Conservation (phyloP, 1,140 invertebrate genomes). For the Coptotermes formosanus region DNA sequence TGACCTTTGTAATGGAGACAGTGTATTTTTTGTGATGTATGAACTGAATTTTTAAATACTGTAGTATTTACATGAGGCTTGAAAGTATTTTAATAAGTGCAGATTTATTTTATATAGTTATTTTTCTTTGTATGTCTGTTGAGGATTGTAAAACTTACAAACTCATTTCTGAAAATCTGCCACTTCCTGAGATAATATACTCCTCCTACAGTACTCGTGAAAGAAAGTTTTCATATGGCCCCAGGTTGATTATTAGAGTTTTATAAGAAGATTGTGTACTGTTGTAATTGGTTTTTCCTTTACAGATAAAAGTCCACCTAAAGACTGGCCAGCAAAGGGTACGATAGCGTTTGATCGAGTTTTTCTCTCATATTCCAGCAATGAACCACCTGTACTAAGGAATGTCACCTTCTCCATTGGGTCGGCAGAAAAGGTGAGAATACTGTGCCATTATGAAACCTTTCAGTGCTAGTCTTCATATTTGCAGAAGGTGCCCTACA, state of each 20-base stretch:
- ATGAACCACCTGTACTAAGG: conserved; percentile 53
- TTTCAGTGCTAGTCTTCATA: too few species aligned
- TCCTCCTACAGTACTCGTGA: neutral
- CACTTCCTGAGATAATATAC: neutral
- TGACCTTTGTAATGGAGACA: too few species aligned
- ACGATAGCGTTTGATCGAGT: conserved; percentile 65
- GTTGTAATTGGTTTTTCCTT: conserved; percentile 65
- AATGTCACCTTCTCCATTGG: conserved; percentile 56
- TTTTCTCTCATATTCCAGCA: conserved; percentile 54
- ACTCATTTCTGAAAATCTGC: neutral
- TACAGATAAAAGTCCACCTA: conserved; percentile 52
- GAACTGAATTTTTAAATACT: too few species aligned
- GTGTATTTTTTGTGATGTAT: too few species aligned
- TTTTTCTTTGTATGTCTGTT: neutral
- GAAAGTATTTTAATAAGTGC: too few species aligned
- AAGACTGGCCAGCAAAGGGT: conserved; percentile 71
- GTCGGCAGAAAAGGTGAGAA: conserved; percentile 54
- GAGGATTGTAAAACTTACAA: neutral
- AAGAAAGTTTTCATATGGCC: neutral
- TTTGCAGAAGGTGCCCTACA: too few species aligned
- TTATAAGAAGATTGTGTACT: conserved; percentile 66
- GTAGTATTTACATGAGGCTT: too few species aligned
- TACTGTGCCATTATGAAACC: too few species aligned
- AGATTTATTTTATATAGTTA: neutral
- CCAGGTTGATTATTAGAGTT: conserved; percentile 54